These are phyloP conservation scores for Mythimna vitellina DNA, from an alignment of 2,888 invertebrate species.

Conservation along the genomic window DNA sequence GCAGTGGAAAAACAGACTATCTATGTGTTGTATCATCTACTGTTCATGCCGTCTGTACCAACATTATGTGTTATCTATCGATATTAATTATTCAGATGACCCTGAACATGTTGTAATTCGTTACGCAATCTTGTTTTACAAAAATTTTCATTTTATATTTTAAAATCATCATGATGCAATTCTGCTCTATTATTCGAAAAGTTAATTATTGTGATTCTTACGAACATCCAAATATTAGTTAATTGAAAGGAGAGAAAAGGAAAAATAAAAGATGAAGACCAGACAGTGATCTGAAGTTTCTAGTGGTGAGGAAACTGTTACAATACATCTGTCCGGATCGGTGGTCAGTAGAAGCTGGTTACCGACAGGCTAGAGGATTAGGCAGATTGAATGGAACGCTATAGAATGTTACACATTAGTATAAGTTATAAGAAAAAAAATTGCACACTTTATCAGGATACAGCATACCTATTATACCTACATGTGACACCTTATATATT, in stretches of 20 bases:
- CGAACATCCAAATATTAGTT: not conserved
- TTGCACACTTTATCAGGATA: not conserved
- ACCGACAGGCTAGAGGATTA: too few relatives aligned
- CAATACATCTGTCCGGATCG: too few relatives aligned
- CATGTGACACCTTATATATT: too few relatives aligned
- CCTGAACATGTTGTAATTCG: not conserved
- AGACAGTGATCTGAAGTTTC: too few relatives aligned
- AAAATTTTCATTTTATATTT: not conserved
- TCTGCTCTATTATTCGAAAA: not conserved
- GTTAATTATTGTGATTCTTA: not conserved
- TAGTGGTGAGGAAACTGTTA: too few relatives aligned
- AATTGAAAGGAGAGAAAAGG: not conserved
- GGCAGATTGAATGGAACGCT: too few relatives aligned
- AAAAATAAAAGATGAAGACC: not conserved
- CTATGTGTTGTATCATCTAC: slow-evolving; percentile 10
- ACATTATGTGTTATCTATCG: not conserved
- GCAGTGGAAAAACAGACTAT: slow-evolving; percentile 33
- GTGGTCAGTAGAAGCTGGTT: too few relatives aligned
- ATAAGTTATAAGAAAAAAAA: not conserved
- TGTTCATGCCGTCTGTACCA: not conserved
- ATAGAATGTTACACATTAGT: too few relatives aligned
- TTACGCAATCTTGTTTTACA: not conserved
- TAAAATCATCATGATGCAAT: not conserved
- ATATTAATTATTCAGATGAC: not conserved
- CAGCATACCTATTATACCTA: too few relatives aligned